Base-by-base conservation (phyloP, 2,888 invertebrate species). In the Argynnis bischoffii region DNA sequence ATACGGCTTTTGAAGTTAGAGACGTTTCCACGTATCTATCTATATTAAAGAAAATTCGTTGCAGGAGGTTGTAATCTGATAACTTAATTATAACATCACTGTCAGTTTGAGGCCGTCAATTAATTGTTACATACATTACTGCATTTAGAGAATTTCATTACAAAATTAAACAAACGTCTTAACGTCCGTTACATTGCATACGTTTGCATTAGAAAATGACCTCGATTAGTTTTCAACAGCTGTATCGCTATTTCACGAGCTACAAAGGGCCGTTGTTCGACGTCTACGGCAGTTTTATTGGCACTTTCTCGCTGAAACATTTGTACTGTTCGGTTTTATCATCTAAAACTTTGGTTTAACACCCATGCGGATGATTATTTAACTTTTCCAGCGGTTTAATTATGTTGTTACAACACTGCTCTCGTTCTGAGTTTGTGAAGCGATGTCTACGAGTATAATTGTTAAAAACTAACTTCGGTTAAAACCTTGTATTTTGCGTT, bases 221-320 rank as follows among this genome's bases (percentile, higher is more conserved):
- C 76, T 77, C 77, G 79, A 81, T 81, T 80, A 78, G 75, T 77
- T 78, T 76, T 74, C 74, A 76, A 76, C 77, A 77, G 75, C 77
- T 74, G 74, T 75, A 74, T 72, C 74, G 77, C 70, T 78, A 77
- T 81, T 77, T 78, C 77, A 75, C 73, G 72, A 73, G 74, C 75
- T 76, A 79, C 76, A 78, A 77, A 76, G 75, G 76, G 75, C 74
- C 74, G 76, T 79, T 80, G 77, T 82, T 78, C 74, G 74, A 74
- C 72, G 70, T 71, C 74, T 74, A 70, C 72, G 72, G 69, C 71
- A 68, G 73, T 75, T 77, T 80, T 78, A 80, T 78, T 77, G 77
- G 75, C 71, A 72, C 72, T 76, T 69, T 68, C 75, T 69, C 70
- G 74, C 74, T 72, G 72, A 71, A 68, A 70, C 71, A 73, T 74